Conservation (phyloP, 1,140 invertebrate species). For the Theocolax elegans region DNA sequence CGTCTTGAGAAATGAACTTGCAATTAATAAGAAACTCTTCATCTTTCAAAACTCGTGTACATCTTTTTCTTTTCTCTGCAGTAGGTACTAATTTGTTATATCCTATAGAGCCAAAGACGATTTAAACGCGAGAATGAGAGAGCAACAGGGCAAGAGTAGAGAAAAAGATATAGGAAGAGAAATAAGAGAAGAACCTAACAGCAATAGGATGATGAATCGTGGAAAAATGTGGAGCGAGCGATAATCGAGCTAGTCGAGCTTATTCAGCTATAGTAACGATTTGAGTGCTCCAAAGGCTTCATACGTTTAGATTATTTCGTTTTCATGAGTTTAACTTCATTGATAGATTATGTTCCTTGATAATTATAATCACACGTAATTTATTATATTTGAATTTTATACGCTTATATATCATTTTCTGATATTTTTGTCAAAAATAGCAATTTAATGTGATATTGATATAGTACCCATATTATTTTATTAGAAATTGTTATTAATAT, state of each 20-base stretch:
- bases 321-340: neutral
- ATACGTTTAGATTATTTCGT: neutral
- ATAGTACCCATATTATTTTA: no score
- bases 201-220: slow-evolving; percentile 18
- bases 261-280: slow-evolving; percentile 23
- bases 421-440: no score
- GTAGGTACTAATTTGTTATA: neutral
- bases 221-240: slow-evolving; percentile 23
- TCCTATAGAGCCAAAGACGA: neutral
- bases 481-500: no score
- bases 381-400: no score
- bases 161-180: neutral
- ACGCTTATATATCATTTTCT: no score
- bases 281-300: neutral
- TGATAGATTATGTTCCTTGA: neutral
- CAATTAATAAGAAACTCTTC: neutral
- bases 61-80: neutral
- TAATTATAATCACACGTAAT: no score
- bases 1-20: neutral
- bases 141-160: neutral
- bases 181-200: slow-evolving; percentile 2
- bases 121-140: neutral
- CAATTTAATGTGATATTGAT: no score
- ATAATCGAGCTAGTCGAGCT: slow-evolving; percentile 21
- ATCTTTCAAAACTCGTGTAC: neutral